Conservation (phyloP, 2,888 invertebrate genomes). For the Rhorus exstirpatorius region DNA sequence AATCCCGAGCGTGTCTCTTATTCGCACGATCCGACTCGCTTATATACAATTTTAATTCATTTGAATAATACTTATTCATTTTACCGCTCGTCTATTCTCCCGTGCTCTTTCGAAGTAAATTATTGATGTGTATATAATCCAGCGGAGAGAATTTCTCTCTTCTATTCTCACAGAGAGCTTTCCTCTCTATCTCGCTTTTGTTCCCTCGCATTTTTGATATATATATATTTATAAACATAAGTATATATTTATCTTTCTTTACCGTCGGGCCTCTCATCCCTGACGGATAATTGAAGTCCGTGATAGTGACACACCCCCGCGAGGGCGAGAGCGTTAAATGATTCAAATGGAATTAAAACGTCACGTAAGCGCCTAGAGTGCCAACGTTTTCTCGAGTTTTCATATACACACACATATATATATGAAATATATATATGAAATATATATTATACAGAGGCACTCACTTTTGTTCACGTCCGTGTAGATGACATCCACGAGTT, state of each 20-base stretch:
- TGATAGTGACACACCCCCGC: slow-evolving; percentile 58
- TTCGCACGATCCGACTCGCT: background rate
- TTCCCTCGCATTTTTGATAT: slow-evolving; percentile 22
- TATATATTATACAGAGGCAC: slow-evolving; percentile 14
- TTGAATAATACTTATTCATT: slow-evolving; percentile 9
- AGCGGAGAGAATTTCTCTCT: slow-evolving; percentile 12
- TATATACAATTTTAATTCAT: slow-evolving; percentile 15
- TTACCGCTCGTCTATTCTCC: background rate
- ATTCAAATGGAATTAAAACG: slow-evolving; percentile 67
- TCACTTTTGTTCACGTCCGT: slow-evolving; percentile 85
- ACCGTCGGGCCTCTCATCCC: slow-evolving; percentile 30
- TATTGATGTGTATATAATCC: slow-evolving; percentile 37
- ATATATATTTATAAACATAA: slow-evolving; percentile 17
- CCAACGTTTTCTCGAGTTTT: background rate
- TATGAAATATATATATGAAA: slow-evolving; percentile 4
- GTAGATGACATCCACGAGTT: slow-evolving; percentile 88
- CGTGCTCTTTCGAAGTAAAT: background rate
- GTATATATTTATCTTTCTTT: slow-evolving; percentile 22
- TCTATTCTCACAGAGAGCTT: slow-evolving; percentile 14
- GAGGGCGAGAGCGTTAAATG: slow-evolving; percentile 55
- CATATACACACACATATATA: slow-evolving; percentile 13
- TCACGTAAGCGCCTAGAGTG: slow-evolving; percentile 31
- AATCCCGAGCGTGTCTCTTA: background rate
- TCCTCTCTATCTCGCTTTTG: background rate
- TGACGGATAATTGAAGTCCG: slow-evolving; percentile 61